These are phyloP conservation scores for Lycia hirtaria DNA, from an alignment of 2,888 invertebrate genomes.

Conservation along the genomic window DNA sequence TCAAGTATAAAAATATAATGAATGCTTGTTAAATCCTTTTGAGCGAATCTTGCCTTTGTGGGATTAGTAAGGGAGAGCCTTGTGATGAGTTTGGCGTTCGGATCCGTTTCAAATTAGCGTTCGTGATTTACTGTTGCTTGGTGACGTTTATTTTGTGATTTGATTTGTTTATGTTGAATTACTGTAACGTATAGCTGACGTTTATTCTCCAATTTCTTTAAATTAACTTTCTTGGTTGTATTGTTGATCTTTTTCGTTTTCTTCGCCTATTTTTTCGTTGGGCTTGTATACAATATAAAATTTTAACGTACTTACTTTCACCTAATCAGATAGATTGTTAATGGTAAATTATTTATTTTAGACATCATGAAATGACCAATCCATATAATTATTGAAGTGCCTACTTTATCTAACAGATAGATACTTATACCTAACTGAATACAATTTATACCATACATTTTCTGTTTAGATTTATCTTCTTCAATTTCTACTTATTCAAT, in stretches of 20 bases:
- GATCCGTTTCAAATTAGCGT: slow-evolving; percentile 81
- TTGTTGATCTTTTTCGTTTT: not conserved
- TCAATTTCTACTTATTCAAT: too few relatives aligned
- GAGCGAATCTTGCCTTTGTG: slow-evolving; percentile 77
- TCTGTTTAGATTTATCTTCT: too few relatives aligned
- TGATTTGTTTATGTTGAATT: slow-evolving; percentile 59
- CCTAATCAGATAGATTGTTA: too few relatives aligned
- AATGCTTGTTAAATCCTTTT: slow-evolving; percentile 85
- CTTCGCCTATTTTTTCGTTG: not conserved
- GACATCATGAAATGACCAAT: too few relatives aligned
- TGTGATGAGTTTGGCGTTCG: slow-evolving; percentile 59
- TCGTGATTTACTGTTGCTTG: slow-evolving; percentile 72
- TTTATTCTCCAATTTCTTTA: not conserved
- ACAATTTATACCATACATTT: too few relatives aligned
- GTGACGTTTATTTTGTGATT: slow-evolving; percentile 65
- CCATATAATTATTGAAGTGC: too few relatives aligned
- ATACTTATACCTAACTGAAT: too few relatives aligned
- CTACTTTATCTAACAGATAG: too few relatives aligned
- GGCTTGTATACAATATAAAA: too few relatives aligned
- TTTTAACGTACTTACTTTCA: too few relatives aligned
- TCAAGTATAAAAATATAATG: slow-evolving; percentile 85
- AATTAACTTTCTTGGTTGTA: not conserved
- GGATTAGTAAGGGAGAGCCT: slow-evolving; percentile 66
- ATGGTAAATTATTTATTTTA: too few relatives aligned
- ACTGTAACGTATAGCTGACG: slow-evolving; percentile 4